Evolutionary conservation across 2,888 invertebrate species (phyloP).

Genomic region (Archips xylosteana): DNA sequence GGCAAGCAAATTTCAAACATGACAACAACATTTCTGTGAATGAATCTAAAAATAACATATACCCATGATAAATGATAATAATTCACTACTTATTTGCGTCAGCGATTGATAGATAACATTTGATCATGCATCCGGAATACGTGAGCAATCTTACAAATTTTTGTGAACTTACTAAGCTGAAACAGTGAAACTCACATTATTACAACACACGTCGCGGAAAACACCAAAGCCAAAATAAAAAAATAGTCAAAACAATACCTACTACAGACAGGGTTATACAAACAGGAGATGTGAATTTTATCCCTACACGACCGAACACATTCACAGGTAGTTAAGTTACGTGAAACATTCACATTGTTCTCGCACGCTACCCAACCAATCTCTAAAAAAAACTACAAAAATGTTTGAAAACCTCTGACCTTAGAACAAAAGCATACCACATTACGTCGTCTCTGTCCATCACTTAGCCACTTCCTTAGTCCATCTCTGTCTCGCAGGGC

Average conservation of each 20-base stretch:
- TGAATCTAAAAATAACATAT: neutral
- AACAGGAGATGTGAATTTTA: no score
- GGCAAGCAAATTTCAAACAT: no score
- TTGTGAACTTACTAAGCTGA: no score
- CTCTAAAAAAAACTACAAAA: neutral
- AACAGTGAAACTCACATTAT: no score
- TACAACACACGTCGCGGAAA: no score
- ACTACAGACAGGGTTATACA: no score
- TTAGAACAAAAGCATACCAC: slow-evolving; percentile 35
- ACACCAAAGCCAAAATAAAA: no score
- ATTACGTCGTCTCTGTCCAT: slow-evolving; percentile 12
- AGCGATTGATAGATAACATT: neutral
- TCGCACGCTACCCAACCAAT: neutral
- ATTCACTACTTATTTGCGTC: neutral
- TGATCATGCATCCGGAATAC: slow-evolving; percentile 1
- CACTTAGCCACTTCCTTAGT: slow-evolving; percentile 20
- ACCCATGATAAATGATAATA: neutral
- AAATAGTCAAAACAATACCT: no score
- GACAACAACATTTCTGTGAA: no score
- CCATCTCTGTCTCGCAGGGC: slow-evolving; percentile 33
- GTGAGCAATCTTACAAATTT: neutral
- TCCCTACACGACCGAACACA: no score
- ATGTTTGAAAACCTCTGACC: slow-evolving; percentile 21
- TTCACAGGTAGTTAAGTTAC: no score
- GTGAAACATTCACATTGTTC: no score